These are phyloP conservation scores for Acrobasis consociella DNA, from an alignment of 2,888 invertebrate genomes.

Conservation along the genomic window DNA sequence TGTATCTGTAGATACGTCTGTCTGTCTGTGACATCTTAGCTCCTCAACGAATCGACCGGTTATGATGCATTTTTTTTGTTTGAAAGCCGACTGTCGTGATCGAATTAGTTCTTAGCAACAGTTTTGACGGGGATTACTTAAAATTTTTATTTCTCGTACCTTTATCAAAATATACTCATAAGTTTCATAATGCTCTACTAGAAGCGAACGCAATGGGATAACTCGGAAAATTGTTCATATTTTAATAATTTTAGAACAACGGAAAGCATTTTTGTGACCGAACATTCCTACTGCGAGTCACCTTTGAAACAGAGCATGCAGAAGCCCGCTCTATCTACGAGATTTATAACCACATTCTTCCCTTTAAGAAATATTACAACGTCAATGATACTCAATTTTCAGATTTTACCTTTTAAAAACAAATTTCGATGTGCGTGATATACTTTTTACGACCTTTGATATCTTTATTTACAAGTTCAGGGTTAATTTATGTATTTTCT, in stretches of 20 bases:
- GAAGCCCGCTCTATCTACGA: constrained; percentile 29
- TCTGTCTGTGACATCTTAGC: too few relatives aligned
- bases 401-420: constrained; percentile 12
- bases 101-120: too few relatives aligned
- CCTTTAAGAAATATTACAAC: constrained; percentile 29
- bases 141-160: too few relatives aligned
- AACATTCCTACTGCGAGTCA: constrained; percentile 32
- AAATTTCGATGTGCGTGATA: neutral
- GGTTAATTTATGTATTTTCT: too few relatives aligned
- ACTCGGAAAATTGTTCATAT: constrained; percentile 27
- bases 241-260: constrained; percentile 30
- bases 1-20: too few relatives aligned
- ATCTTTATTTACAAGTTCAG: neutral
- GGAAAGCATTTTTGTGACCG: constrained; percentile 37
- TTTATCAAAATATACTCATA: too few relatives aligned
- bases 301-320: constrained; percentile 33
- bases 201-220: neutral
- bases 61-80: too few relatives aligned
- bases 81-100: too few relatives aligned
- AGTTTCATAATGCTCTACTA: neutral
- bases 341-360: constrained; percentile 38
- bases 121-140: too few relatives aligned
- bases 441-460: neutral
- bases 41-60: too few relatives aligned
- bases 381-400: constrained; percentile 19